phyloP scores from a whole-genome alignment of 1,140 invertebrate species.

The Pachyrhynchus sulphureomaculatus region DNA sequence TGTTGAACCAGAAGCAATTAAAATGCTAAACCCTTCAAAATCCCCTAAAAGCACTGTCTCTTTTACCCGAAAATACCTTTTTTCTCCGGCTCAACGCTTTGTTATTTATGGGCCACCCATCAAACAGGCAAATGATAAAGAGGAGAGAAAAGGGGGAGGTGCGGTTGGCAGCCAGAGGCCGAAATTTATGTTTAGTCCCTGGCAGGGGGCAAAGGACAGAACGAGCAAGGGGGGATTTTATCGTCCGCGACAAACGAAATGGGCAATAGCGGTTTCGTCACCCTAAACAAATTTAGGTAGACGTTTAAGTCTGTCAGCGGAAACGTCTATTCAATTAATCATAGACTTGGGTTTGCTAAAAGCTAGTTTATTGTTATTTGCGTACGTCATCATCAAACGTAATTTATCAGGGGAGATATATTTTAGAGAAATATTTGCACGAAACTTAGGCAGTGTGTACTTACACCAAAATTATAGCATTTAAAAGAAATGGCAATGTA shows the following conservation, averaged over 20 bases:
- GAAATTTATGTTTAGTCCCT: constrained; percentile 43
- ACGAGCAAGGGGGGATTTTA: constrained; percentile 37
- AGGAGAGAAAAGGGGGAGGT: constrained; percentile 38
- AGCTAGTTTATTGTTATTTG: too few species aligned
- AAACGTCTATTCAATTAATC: not conserved
- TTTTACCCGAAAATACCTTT: not conserved
- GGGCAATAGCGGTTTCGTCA: constrained; percentile 19
- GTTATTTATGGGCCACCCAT: constrained; percentile 48
- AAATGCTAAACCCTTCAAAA: too few species aligned
- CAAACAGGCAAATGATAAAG: constrained; percentile 46
- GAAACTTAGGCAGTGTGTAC: too few species aligned
- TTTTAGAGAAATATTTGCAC: too few species aligned
- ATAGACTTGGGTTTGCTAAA: too few species aligned
- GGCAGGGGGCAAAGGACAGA: constrained; percentile 7
- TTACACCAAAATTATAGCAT: too few species aligned
- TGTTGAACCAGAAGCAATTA: too few species aligned
- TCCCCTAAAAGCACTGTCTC: not conserved
- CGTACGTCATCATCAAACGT: too few species aligned
- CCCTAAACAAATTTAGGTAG: constrained; percentile 15
- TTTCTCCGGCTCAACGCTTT: constrained; percentile 13
- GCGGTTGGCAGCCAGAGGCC: constrained; percentile 44
- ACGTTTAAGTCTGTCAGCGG: not conserved
- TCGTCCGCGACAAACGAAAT: constrained; percentile 41
- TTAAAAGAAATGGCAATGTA: too few species aligned
- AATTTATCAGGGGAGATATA: too few species aligned